A percentile compares a stretch with the other conserved stretches of the same genome.
Conservation (phyloP, 2,113 vertebrate genomes). For the Apteryx mantelli region DNA sequence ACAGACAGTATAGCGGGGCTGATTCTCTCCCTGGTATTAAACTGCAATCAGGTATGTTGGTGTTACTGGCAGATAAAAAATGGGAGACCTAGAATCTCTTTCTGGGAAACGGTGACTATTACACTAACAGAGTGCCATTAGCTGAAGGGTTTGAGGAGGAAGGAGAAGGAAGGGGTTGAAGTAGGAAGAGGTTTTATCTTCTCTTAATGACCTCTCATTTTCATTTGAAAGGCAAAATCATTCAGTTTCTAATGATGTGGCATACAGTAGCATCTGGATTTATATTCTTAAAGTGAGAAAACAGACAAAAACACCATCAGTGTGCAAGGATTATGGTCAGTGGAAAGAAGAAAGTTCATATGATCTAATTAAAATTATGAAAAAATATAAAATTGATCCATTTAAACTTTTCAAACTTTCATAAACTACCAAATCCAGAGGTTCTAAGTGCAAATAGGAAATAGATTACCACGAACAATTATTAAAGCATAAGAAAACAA, state of each 20-base stretch:
- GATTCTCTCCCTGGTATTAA: background rate
- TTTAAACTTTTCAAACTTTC: conserved; percentile 31
- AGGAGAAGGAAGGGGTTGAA: background rate
- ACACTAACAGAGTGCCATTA: background rate
- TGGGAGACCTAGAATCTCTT: background rate
- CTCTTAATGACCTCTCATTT: conserved; percentile 25
- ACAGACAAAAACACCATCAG: background rate
- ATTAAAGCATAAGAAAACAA: conserved; percentile 14
- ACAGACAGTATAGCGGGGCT: background rate
- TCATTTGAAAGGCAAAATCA: conserved; percentile 18
- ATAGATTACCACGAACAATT: background rate
- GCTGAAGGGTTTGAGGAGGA: background rate
- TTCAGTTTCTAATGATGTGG: conserved; percentile 37
- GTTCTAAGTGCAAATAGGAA: conserved; percentile 14
- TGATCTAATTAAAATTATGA: conserved; percentile 31
- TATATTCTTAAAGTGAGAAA: conserved; percentile 22
- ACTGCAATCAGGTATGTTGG: background rate
- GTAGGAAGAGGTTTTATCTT: background rate
- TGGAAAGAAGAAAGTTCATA: background rate
- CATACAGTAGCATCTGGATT: conserved; percentile 26
- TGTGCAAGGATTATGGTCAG: conserved; percentile 5
- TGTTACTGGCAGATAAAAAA: background rate
- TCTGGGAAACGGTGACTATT: accelerated
- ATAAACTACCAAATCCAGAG: conserved; percentile 36
- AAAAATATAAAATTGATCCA: conserved; percentile 9